Conservation (phyloP, 2,113 vertebrate genomes). For the Alethe castanea region DNA sequence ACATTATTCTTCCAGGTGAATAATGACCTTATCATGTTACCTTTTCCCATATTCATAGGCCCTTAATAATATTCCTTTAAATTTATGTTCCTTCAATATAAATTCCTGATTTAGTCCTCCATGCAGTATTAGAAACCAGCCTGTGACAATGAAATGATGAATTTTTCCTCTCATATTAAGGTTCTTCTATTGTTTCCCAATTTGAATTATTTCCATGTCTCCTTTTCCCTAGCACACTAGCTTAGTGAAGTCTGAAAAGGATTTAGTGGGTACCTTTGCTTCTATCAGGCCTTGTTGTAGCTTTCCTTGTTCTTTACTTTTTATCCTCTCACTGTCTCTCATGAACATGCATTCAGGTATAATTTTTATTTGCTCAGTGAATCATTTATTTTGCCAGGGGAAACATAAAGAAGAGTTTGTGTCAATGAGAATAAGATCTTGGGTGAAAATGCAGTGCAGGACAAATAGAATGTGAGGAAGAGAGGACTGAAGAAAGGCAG, state of each 20-base stretch:
- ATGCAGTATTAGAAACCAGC: neutral
- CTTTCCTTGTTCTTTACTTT: neutral
- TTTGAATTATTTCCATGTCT: neutral
- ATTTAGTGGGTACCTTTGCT: neutral
- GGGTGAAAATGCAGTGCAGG: neutral
- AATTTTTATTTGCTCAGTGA: neutral
- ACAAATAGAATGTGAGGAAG: neutral
- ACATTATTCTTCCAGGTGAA: neutral
- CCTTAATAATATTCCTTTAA: neutral
- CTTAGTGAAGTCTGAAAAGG: neutral
- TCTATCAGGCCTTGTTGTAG: neutral
- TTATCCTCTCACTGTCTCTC: neutral
- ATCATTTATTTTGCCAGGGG: neutral
- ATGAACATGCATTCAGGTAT: neutral
- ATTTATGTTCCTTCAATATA: neutral
- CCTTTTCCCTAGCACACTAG: neutral
- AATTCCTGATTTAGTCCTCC: neutral
- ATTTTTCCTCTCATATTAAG: neutral
- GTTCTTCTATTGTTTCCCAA: neutral
- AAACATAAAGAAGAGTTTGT: neutral
- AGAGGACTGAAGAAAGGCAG: neutral
- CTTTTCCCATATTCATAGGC: neutral
- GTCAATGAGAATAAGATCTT: neutral
- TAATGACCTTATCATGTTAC: neutral
- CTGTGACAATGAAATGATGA: neutral